Evolutionary conservation across 2,113 vertebrate genomes (phyloP).

Genomic region (Psophia crepitans): DNA sequence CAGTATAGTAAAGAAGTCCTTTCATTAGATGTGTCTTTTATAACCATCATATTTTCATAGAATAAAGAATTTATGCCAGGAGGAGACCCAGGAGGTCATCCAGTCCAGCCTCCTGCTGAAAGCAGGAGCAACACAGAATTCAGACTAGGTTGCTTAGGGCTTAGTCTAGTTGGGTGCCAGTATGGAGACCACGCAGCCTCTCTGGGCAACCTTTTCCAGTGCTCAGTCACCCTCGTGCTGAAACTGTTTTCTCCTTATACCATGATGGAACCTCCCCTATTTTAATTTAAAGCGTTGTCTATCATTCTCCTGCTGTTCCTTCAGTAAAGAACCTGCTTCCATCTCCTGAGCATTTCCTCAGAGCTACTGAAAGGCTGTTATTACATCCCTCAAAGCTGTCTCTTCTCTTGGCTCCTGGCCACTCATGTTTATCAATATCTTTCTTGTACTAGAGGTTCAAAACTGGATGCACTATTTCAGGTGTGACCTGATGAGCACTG

Average conservation of each 20-base stretch:
- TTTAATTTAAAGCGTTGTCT: background rate
- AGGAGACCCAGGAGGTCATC: background rate
- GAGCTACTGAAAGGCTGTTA: background rate
- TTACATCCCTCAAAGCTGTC: background rate
- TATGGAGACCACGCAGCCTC: background rate
- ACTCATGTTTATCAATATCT: background rate
- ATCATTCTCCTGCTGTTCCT: background rate
- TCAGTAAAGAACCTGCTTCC: background rate
- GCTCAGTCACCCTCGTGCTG: background rate
- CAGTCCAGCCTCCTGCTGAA: background rate
- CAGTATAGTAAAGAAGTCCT: background rate
- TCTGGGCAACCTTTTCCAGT: background rate
- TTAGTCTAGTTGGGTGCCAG: background rate
- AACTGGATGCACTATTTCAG: background rate
- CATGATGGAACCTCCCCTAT: background rate
- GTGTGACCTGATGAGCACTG: background rate
- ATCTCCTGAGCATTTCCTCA: background rate
- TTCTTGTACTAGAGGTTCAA: background rate
- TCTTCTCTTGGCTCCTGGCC: background rate
- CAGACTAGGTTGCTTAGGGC: background rate
- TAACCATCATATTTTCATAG: background rate
- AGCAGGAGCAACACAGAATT: background rate
- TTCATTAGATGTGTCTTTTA: background rate
- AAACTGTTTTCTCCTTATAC: background rate
- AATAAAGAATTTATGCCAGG: background rate